Evolutionary conservation across 2,888 invertebrate species (phyloP).

Genomic region (Phoronis australis): DNA sequence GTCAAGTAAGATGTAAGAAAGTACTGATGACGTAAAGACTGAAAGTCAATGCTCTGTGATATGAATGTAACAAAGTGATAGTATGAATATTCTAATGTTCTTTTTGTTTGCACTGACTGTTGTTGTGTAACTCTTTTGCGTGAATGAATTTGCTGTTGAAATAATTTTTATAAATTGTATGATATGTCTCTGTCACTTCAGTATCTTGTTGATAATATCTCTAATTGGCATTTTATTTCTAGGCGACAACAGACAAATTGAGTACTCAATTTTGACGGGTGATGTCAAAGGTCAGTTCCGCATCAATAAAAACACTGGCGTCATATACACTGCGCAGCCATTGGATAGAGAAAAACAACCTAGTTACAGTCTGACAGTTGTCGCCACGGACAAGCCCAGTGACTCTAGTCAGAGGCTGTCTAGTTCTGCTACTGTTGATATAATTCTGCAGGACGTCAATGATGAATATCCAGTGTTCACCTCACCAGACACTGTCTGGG

Average conservation of each 20-base stretch:
- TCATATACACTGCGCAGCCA: slow-evolving; percentile 67
- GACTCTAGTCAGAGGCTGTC: slow-evolving; percentile 19
- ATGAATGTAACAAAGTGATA: too few relatives aligned
- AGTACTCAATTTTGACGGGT: slow-evolving; percentile 76
- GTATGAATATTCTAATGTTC: too few relatives aligned
- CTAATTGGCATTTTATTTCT: slow-evolving; percentile 27
- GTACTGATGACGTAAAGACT: too few relatives aligned
- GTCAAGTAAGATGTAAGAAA: too few relatives aligned
- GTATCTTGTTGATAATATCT: too few relatives aligned
- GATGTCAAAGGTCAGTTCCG: slow-evolving; percentile 70
- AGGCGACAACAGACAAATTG: slow-evolving; percentile 80
- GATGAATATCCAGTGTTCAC: slow-evolving; percentile 87
- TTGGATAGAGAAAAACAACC: slow-evolving; percentile 80
- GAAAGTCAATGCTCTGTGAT: too few relatives aligned
- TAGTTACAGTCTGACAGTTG: slow-evolving; percentile 77
- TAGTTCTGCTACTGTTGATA: slow-evolving; percentile 72
- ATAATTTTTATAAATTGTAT: too few relatives aligned
- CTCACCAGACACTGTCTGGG: slow-evolving; percentile 69
- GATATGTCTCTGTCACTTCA: too few relatives aligned
- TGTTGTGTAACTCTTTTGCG: too few relatives aligned
- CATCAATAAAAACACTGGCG: slow-evolving; percentile 73
- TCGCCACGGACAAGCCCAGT: slow-evolving; percentile 77
- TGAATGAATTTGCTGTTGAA: too few relatives aligned
- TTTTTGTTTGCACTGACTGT: too few relatives aligned
- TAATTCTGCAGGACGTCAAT: slow-evolving; percentile 78